Evolutionary conservation across 2,797 vertebrate genomes (phyloP).

Genomic region (Pyrocephalus nanus): DNA sequence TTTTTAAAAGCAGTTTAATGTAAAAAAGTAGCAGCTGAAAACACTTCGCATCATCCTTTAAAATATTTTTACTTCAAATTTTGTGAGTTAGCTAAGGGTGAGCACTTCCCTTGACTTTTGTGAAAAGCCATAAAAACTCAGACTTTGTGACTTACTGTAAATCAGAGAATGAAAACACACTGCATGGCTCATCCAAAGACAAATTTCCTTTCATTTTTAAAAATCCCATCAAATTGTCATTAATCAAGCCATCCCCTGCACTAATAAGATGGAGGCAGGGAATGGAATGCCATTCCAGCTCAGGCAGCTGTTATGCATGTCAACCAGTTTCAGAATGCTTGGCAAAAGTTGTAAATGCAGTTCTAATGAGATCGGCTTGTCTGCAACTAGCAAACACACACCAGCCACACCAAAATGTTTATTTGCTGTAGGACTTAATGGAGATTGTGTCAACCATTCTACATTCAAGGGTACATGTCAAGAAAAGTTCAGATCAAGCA

Average conservation of each 20-base stretch:
- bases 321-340: constrained; percentile 39
- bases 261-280: neutral
- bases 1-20: neutral
- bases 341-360: constrained; percentile 67
- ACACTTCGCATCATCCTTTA: neutral
- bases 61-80: neutral
- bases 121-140: neutral
- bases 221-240: constrained; percentile 15
- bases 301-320: constrained; percentile 55
- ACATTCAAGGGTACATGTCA: constrained; percentile 51
- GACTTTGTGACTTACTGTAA: constrained; percentile 20
- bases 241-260: constrained; percentile 18
- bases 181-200: neutral
- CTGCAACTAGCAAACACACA: constrained; percentile 56
- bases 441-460: constrained; percentile 44
- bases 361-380: constrained; percentile 44
- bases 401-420: constrained; percentile 51
- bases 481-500: constrained; percentile 53
- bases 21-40: constrained; percentile 12
- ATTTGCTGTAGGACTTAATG: constrained; percentile 44
- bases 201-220: constrained; percentile 18
- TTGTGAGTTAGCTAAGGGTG: neutral
- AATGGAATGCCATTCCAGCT: constrained; percentile 10
- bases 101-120: neutral
- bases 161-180: neutral